A percentile compares a stretch with the other conserved stretches of the same genome.
These are phyloP conservation scores for Pleuronectes platessa DNA, from an alignment of 2,113 vertebrate species.

Conservation along the genomic window DNA sequence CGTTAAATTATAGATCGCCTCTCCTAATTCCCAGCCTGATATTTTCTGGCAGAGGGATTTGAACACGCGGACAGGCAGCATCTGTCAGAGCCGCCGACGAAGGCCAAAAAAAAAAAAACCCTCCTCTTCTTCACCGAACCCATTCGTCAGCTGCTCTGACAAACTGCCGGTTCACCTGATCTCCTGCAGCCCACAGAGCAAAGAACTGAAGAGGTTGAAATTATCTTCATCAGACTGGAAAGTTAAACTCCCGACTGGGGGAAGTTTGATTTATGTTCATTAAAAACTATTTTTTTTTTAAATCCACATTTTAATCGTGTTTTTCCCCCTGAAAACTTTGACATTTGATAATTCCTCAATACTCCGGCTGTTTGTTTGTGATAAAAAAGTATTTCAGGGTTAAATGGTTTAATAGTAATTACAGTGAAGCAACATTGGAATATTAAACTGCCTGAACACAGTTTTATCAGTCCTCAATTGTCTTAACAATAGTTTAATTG, in stretches of 20 bases:
- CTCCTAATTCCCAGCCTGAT: constrained; percentile 74
- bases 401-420: constrained; percentile 82
- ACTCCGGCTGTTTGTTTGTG: constrained; percentile 14
- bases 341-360: constrained; percentile 45
- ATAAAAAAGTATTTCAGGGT: constrained; percentile 53
- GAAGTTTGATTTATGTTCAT: constrained; percentile 12
- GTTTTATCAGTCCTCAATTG: constrained; percentile 79
- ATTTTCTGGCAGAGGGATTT: constrained; percentile 76
- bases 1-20: constrained; percentile 82
- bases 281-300: no score
- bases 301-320: background rate
- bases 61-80: constrained; percentile 76
- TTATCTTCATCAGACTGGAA: constrained; percentile 17
- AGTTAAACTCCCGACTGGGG: background rate
- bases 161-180: constrained; percentile 42
- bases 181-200: constrained; percentile 14
- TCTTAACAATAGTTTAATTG: constrained; percentile 83
- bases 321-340: constrained; percentile 28
- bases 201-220: constrained; percentile 12
- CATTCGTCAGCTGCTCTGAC: constrained; percentile 54
- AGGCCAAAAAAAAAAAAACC: constrained; percentile 54
- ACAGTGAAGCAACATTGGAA: constrained; percentile 63
- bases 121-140: constrained; percentile 7
- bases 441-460: constrained; percentile 73
- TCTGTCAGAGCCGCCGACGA: constrained; percentile 66